Conservation (phyloP, 2,888 invertebrate genomes). For the Anorthoa munda region DNA sequence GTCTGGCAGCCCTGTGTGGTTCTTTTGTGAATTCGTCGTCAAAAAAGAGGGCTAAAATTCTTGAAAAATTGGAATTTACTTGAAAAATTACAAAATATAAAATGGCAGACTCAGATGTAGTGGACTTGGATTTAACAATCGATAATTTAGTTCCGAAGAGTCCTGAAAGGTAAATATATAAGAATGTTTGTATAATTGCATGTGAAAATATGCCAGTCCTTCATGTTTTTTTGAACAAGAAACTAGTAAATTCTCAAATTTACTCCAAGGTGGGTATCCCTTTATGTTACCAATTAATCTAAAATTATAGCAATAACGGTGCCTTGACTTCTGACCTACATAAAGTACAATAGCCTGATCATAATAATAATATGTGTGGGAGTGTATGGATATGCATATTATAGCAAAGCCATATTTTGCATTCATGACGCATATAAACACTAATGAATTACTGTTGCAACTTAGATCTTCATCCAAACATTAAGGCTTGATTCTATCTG, state of each 20-base stretch:
- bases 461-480: slow-evolving; percentile 21
- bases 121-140: slow-evolving; percentile 86
- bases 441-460: slow-evolving; percentile 17
- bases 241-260: not conserved
- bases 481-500: slow-evolving; percentile 32
- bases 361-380: slow-evolving; percentile 45
- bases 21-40: slow-evolving; percentile 84
- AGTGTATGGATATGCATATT: slow-evolving; percentile 55
- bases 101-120: slow-evolving; percentile 88
- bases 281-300: not conserved
- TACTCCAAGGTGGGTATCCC: not conserved
- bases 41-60: slow-evolving; percentile 78
- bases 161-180: slow-evolving; percentile 84
- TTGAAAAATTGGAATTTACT: slow-evolving; percentile 68
- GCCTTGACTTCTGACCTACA: slow-evolving; percentile 85
- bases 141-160: slow-evolving; percentile 89
- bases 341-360: slow-evolving; percentile 67
- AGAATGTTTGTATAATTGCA: slow-evolving; percentile 21
- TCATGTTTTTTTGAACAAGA: slow-evolving; percentile 36
- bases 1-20: slow-evolving; percentile 54
- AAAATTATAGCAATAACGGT: slow-evolving; percentile 49
- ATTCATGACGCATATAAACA: slow-evolving; percentile 24
- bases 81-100: slow-evolving; percentile 68
- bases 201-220: slow-evolving; percentile 43
- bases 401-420: slow-evolving; percentile 36